A percentile compares a stretch with the other conserved stretches of the same genome.
These are phyloP conservation scores for Alviniconcha strummeri DNA, from an alignment of 2,888 invertebrate genomes.

Conservation along the genomic window DNA sequence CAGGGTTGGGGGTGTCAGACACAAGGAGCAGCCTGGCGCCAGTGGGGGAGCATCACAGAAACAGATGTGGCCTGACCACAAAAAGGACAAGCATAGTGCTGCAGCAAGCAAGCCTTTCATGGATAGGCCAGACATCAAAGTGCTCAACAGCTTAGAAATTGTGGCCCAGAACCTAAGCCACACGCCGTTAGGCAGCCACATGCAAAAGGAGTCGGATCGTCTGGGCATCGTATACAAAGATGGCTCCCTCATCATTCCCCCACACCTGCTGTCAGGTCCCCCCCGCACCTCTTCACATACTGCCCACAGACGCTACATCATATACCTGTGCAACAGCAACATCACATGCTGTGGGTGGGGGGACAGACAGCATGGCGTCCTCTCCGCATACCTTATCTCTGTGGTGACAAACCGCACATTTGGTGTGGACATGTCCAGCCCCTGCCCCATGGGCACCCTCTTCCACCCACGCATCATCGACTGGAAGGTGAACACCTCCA, in stretches of 20 bases:
- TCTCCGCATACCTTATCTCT: conserved; percentile 47
- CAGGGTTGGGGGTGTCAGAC: background rate
- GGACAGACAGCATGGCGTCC: conserved; percentile 48
- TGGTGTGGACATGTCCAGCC: conserved; percentile 45
- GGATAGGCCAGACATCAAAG: background rate
- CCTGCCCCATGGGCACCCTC: conserved; percentile 42
- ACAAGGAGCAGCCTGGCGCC: background rate
- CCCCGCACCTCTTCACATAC: background rate
- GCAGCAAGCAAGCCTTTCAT: background rate
- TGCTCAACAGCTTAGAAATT: conserved; percentile 31
- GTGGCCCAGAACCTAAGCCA: conserved; percentile 16
- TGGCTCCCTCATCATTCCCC: conserved; percentile 28
- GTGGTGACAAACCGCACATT: conserved; percentile 47
- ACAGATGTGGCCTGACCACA: conserved; percentile 25
- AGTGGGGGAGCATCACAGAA: background rate
- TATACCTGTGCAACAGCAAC: conserved; percentile 44
- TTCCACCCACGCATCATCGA: conserved; percentile 43
- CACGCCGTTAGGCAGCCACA: background rate
- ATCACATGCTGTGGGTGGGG: conserved; percentile 50
- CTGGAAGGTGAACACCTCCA: conserved; percentile 42
- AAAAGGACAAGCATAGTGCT: background rate
- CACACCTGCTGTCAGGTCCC: background rate
- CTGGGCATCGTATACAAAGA: conserved; percentile 11
- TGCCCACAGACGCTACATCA: conserved; percentile 34
- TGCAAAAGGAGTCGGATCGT: conserved; percentile 17